Evolutionary conservation across 2,888 invertebrate species (phyloP).

Genomic region (Hydrotaea diabolus): DNA sequence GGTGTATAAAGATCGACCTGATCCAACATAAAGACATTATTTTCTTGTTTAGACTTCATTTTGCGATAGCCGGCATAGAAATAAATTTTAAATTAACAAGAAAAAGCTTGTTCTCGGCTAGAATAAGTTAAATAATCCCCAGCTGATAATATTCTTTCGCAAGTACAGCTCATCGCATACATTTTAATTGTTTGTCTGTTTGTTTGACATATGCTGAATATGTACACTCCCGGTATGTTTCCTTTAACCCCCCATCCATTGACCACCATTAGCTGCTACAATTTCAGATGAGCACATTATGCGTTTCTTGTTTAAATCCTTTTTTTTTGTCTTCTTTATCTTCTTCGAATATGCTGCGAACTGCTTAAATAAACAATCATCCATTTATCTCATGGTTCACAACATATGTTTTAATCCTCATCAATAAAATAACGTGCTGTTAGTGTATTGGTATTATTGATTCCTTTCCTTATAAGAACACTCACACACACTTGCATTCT

Average conservation of each 20-base stretch:
- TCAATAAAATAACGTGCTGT: constrained; percentile 5
- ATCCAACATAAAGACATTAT: too few relatives aligned
- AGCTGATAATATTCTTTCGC: not conserved
- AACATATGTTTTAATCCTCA: constrained; percentile 43
- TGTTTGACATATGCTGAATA: constrained; percentile 5
- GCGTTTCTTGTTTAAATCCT: constrained; percentile 62
- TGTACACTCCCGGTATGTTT: not conserved
- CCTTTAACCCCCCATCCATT: not conserved
- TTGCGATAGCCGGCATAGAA: too few relatives aligned
- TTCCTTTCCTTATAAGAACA: not conserved
- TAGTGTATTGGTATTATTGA: not conserved
- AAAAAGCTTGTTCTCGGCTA: not conserved
- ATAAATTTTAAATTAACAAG: not conserved
- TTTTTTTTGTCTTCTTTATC: constrained; percentile 34
- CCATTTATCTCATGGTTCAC: constrained; percentile 39
- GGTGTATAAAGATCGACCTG: too few relatives aligned
- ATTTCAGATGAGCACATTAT: not conserved
- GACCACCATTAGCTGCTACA: not conserved
- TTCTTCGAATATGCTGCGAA: constrained; percentile 60
- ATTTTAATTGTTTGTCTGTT: not conserved
- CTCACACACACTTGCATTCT: too few relatives aligned
- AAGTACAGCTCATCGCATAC: not conserved
- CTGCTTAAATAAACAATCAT: constrained; percentile 39
- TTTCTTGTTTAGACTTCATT: too few relatives aligned
- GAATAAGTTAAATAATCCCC: constrained; percentile 7